Conservation (phyloP, 2,113 vertebrate genomes). For the Phrynocephalus versicolor region DNA sequence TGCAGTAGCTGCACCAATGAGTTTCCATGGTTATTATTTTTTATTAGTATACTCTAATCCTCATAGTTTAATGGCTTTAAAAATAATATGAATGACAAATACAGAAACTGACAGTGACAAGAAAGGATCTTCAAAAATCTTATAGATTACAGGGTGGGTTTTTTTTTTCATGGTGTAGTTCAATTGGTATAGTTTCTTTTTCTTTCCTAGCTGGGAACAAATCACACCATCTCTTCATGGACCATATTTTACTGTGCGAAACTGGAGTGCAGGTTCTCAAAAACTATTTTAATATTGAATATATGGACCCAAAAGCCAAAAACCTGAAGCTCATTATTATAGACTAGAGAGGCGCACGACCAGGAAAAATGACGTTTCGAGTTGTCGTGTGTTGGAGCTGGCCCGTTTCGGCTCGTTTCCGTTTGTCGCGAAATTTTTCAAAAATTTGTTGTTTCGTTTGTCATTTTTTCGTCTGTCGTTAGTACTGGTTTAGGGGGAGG, state of each 20-base stretch:
- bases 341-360: no score
- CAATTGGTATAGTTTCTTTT: slow-evolving; percentile 41
- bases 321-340: slow-evolving; percentile 22
- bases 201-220: slow-evolving; percentile 71
- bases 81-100: slow-evolving; percentile 64
- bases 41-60: slow-evolving; percentile 66
- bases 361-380: no score
- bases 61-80: slow-evolving; percentile 63
- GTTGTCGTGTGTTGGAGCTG: no score
- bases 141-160: slow-evolving; percentile 72
- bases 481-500: no score
- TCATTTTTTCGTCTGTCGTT: no score
- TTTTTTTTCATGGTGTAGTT: slow-evolving; percentile 75
- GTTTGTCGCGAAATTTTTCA: no score
- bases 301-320: slow-evolving; percentile 30
- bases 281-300: slow-evolving; percentile 54
- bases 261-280: slow-evolving; percentile 59
- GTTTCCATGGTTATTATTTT: slow-evolving; percentile 51
- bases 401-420: no score
- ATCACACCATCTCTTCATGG: slow-evolving; percentile 65
- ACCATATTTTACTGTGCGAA: slow-evolving; percentile 69
- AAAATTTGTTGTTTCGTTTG: no score
- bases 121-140: slow-evolving; percentile 67
- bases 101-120: slow-evolving; percentile 64
- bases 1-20: slow-evolving; percentile 48